Conservation (phyloP, 2,797 vertebrate species). For the Betta splendens region DNA sequence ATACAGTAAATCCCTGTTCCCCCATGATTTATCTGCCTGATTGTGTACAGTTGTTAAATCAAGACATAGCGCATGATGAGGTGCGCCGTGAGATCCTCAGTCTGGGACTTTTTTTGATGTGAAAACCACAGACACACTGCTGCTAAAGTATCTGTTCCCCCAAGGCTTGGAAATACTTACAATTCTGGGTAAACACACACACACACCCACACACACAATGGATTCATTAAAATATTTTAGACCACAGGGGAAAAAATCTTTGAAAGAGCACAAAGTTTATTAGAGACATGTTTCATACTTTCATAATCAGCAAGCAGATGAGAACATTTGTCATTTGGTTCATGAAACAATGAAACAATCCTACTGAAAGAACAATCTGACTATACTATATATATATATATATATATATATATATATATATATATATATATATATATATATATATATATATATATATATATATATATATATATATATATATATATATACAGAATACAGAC, state of each 20-base stretch:
- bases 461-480: too few relatives aligned
- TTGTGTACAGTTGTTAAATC: slow-evolving; percentile 21
- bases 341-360: slow-evolving; percentile 10
- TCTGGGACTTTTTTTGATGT: slow-evolving; percentile 55
- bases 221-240: slow-evolving; percentile 69
- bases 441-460: too few relatives aligned
- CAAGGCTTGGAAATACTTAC: slow-evolving; percentile 58
- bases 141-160: slow-evolving; percentile 46
- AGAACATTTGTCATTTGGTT: slow-evolving; percentile 29
- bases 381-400: too few relatives aligned
- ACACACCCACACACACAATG: slow-evolving; percentile 61
- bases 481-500: slow-evolving; percentile 19
- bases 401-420: too few relatives aligned
- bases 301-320: slow-evolving; percentile 46
- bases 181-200: slow-evolving; percentile 54
- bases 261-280: slow-evolving; percentile 57
- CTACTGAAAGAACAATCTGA: slow-evolving; percentile 3
- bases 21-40: slow-evolving; percentile 21
- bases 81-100: slow-evolving; percentile 24
- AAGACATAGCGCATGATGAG: slow-evolving; percentile 40
- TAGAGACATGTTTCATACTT: slow-evolving; percentile 51
- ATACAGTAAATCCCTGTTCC: slow-evolving; percentile 27
- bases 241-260: slow-evolving; percentile 51
- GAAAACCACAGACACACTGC: slow-evolving; percentile 61
- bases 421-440: too few relatives aligned